Evolutionary conservation across 2,797 vertebrate species (phyloP).

Genomic region (Bradypodion pumilum): DNA sequence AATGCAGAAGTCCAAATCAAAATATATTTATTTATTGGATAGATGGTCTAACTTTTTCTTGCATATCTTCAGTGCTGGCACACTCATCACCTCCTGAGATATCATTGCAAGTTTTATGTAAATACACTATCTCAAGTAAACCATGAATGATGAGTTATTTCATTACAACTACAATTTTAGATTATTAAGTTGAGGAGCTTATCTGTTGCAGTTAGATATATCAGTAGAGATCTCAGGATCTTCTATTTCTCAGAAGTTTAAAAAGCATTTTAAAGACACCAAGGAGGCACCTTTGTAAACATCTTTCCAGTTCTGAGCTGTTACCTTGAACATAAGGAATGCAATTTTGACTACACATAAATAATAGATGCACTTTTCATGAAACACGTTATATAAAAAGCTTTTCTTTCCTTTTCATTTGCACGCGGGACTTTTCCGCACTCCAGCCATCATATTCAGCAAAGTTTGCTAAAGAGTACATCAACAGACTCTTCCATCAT

Average conservation of each 20-base stretch:
- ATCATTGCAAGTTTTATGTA: too few relatives aligned
- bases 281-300: background rate
- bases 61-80: too few relatives aligned
- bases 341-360: background rate
- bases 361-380: background rate
- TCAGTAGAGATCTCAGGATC: background rate
- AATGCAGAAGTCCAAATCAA: too few relatives aligned
- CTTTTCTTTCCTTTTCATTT: background rate
- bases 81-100: too few relatives aligned
- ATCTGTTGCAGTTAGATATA: background rate
- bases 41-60: too few relatives aligned
- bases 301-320: background rate
- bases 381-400: background rate
- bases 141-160: too few relatives aligned
- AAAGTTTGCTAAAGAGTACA: conserved; percentile 25
- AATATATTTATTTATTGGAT: too few relatives aligned
- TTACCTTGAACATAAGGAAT: background rate
- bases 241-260: background rate
- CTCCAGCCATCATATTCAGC: conserved; percentile 6
- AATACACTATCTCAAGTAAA: too few relatives aligned
- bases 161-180: too few relatives aligned
- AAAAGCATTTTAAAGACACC: background rate
- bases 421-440: conserved; percentile 11
- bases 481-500: conserved; percentile 22
- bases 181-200: too few relatives aligned